Percentiles rank a stretch among this genome's conserved stretches.
Conservation (phyloP, 2,113 vertebrate species). For the Anarrhichthys ocellatus region DNA sequence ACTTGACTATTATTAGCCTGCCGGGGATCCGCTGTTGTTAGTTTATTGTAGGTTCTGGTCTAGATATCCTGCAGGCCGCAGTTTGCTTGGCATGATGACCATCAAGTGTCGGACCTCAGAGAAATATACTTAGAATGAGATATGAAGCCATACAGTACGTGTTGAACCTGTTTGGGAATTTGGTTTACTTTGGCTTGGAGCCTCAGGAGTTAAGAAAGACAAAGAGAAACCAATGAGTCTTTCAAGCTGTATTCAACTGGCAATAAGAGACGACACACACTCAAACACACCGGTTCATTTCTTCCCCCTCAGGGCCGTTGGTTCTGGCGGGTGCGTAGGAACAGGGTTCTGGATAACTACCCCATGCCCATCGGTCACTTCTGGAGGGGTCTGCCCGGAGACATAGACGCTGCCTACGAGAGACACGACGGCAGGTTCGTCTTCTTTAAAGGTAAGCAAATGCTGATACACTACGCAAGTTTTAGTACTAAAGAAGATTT, state of each 20-base stretch:
- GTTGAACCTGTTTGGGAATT: not conserved
- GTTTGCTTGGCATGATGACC: slow-evolving; percentile 36
- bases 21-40: slow-evolving; percentile 39
- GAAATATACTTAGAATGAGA: not conserved
- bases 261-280: not conserved
- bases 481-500: not conserved
- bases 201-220: not conserved
- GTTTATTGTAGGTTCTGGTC: slow-evolving; percentile 52
- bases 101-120: not conserved
- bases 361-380: slow-evolving; percentile 98
- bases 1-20: slow-evolving; percentile 56
- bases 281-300: not conserved
- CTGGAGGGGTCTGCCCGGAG: slow-evolving; percentile 94
- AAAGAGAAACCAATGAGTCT: not conserved
- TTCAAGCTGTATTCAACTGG: not conserved
- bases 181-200: not conserved
- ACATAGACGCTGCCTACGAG: slow-evolving; percentile 94
- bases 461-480: not conserved
- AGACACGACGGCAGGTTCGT: slow-evolving; percentile 94
- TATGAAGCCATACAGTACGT: not conserved
- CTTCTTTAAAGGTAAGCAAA: slow-evolving; percentile 94
- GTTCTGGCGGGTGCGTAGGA: slow-evolving; percentile 97
- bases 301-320: slow-evolving; percentile 87
- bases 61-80: slow-evolving; percentile 36
- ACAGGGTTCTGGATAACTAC: slow-evolving; percentile 96